Evolutionary conservation across 2,888 invertebrate species (phyloP), one percentile per base, ranked within the genome.

Genomic region (Hipparchia semele): DNA sequence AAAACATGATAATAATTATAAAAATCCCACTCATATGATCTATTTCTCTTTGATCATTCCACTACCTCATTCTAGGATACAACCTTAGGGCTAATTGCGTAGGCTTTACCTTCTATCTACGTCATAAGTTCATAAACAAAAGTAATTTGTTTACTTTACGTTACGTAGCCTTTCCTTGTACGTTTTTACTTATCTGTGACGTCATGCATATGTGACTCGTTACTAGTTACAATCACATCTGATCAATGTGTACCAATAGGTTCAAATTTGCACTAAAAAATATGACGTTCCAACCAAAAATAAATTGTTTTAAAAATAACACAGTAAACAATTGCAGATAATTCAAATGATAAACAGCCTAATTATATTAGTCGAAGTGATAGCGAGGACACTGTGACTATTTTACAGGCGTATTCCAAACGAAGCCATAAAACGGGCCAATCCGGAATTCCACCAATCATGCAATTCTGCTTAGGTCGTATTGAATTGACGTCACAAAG

Each of bases 401-500:
- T 54, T 54, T 66, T 66, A 61, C 45, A 23, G 64, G 64, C 58
- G 46, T 59, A 59, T 23, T 45, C 46, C 39, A 45, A 73, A 6
- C 12, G 59, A 33, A 12, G 59, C 5, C 76, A 76, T 70, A 67
- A 53, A 61, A 73, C 68, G 68, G 68, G 58, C 58, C 77, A 78
- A 83, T 81, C 82, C 80, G 80, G 80, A 82, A 84, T 83, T 82
- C 84, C 80, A 76, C 80, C 83, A 83, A 84, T 83, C 79, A 79
- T 70, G 77, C 73, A 78, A 76, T 80, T 82, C 79, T 81, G 79
- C 80, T 76, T 78, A 77, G 79, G 79, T 80, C 84, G 82, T 78
- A 80, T 76, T 79, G 74, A 76, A 82, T 82, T 87, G 87, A 89
- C 89, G 89, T 89, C 87, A 88, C 72, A 74, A 78, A 74, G 75